A percentile compares a stretch with the other conserved stretches of the same genome.
phyloP scores from a whole-genome alignment of 2,888 invertebrate species.

The Dromius quadrimaculatus region DNA sequence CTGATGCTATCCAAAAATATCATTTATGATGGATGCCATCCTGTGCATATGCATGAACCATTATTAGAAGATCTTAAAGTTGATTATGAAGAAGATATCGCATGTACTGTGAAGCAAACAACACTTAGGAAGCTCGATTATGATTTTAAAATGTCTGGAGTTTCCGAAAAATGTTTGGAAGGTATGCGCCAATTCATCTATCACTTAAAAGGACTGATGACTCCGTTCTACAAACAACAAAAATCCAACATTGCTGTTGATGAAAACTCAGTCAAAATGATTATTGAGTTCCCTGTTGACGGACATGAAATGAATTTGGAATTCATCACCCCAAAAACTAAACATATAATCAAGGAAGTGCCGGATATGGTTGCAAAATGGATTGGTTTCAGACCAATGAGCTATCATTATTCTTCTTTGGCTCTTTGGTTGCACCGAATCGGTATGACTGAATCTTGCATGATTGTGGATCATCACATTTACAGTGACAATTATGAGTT shows the following conservation, averaged over 20 bases:
- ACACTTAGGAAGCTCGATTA: conserved; percentile 63
- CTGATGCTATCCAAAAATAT: conserved; percentile 4
- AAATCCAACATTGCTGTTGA: conserved; percentile 20
- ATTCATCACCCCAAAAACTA: background rate
- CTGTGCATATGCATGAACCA: conserved; percentile 53
- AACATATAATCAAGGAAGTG: conserved; percentile 4
- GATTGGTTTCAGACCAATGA: conserved; percentile 32
- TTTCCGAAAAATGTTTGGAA: background rate
- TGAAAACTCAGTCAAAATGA: conserved; percentile 3
- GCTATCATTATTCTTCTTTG: conserved; percentile 8
- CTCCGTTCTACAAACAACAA: conserved; percentile 1
- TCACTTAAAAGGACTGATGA: background rate
- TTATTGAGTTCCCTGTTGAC: background rate
- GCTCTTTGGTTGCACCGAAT: background rate
- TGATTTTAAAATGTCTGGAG: conserved; percentile 57
- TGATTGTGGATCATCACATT: conserved; percentile 24
- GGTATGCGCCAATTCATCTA: background rate
- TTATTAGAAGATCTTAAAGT: conserved; percentile 56
- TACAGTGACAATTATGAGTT: conserved; percentile 3
- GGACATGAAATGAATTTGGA: conserved; percentile 31
- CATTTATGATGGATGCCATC: conserved; percentile 22
- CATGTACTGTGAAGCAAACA: conserved; percentile 59
- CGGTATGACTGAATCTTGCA: conserved; percentile 15
- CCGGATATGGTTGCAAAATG: background rate
- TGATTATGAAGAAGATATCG: conserved; percentile 49